phyloP scores from a whole-genome alignment of 2,888 invertebrate species.

The Tribolium freemani region DNA sequence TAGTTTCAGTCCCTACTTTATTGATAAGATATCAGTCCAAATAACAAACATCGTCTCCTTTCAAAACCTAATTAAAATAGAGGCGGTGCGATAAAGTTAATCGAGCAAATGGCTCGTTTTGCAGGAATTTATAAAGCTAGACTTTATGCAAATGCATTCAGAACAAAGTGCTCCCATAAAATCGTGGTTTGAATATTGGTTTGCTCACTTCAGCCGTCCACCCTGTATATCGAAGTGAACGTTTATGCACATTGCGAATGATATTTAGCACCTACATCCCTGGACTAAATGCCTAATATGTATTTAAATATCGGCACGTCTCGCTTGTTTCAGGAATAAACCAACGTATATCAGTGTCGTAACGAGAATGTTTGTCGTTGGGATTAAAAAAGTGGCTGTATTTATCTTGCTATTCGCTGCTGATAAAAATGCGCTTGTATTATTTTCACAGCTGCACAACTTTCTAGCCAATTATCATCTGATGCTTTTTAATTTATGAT shows the following conservation, averaged over 20 bases:
- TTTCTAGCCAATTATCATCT: slow-evolving; percentile 35
- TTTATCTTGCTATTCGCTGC: slow-evolving; percentile 32
- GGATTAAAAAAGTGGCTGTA: slow-evolving; percentile 33
- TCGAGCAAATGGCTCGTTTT: slow-evolving; percentile 24
- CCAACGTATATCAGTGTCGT: slow-evolving; percentile 44
- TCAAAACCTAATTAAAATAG: slow-evolving; percentile 25
- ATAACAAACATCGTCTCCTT: slow-evolving; percentile 23
- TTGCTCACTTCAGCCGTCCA: neutral
- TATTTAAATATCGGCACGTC: slow-evolving; percentile 46
- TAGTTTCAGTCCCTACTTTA: slow-evolving; percentile 13
- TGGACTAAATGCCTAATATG: slow-evolving; percentile 46
- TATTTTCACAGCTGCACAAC: slow-evolving; percentile 37
- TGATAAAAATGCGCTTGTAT: slow-evolving; percentile 29
- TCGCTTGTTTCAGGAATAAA: slow-evolving; percentile 42
- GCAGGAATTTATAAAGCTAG: slow-evolving; percentile 18
- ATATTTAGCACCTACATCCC: slow-evolving; percentile 48
- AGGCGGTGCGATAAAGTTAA: slow-evolving; percentile 23
- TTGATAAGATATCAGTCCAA: slow-evolving; percentile 32
- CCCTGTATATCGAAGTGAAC: neutral
- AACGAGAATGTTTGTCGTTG: slow-evolving; percentile 39
- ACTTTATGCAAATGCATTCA: slow-evolving; percentile 16
- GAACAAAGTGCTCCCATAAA: slow-evolving; percentile 31
- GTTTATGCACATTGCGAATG: slow-evolving; percentile 33
- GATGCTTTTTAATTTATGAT: slow-evolving; percentile 15
- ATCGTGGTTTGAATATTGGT: slow-evolving; percentile 17